phyloP scores from a whole-genome alignment of 1,140 invertebrate genomes.

The Triops cancriformis region DNA sequence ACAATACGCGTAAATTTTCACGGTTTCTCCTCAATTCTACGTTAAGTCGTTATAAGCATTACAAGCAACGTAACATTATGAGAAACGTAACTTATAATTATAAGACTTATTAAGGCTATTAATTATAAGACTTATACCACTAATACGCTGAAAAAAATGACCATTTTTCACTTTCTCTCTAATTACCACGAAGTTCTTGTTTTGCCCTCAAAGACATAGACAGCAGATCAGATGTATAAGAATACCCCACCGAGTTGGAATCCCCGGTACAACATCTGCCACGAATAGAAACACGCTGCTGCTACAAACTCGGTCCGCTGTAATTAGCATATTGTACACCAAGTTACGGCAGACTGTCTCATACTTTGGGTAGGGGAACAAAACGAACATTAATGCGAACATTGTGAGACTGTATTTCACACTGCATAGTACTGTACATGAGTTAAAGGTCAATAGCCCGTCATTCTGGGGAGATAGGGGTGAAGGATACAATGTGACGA shows the following conservation, averaged over 20 bases:
- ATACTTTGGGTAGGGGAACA: background rate
- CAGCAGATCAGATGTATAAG: background rate
- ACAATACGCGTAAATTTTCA: no score
- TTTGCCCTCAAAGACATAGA: background rate
- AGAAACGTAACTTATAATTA: no score
- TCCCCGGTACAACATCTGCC: background rate
- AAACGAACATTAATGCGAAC: background rate
- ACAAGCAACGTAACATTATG: no score
- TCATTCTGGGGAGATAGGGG: background rate
- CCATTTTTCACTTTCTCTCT: background rate
- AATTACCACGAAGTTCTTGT: background rate
- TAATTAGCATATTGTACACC: background rate
- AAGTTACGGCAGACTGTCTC: background rate
- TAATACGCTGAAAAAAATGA: background rate
- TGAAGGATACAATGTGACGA: background rate
- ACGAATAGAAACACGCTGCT: background rate
- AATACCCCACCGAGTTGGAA: background rate
- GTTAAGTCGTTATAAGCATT: no score
- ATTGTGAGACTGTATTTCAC: background rate
- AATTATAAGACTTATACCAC: background rate
- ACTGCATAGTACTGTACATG: background rate
- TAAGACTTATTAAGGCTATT: no score
- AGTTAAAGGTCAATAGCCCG: background rate
- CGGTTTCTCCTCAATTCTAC: no score
- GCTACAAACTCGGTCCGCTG: background rate